Base-by-base conservation (phyloP, 2,797 vertebrate species). In the Silurus lanzhouensis region DNA sequence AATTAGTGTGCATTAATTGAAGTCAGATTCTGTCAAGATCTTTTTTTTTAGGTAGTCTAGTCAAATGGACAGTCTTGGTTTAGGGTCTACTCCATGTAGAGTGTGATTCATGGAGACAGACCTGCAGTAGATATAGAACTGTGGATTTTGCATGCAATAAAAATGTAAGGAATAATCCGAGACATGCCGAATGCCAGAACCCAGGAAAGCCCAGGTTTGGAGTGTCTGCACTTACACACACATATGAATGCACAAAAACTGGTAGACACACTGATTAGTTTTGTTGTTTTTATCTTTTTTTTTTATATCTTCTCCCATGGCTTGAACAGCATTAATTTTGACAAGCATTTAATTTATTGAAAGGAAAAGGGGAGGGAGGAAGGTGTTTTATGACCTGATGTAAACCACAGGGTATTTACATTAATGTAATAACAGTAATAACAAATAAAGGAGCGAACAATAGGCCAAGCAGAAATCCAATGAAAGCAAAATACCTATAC, bases 101-200 rank as follows among this genome's bases (percentile, higher is more conserved):
- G 74, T 85, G 81, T 94, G 94, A 95, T 94, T 93, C 94, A 94
- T 94, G 92, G 92, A 90, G 91, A 91, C 91, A 93, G 88, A 94
- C 93, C 92, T 91, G 61, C 84, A 87, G 91, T 89, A 92, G 92
- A 92, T 91, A 92, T 92, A 95, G 87, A 90, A 91, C 93, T 91
- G 75, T 89, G 89, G 91, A 92, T 93, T 94, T 93, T 94, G 6
- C 92, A 91, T 94, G 93, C 93, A 94, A 95, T 95, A 93, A 95
- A 95, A 95, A 95, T 94, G 95, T 94, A 93, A 92, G 92, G 92
- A 89, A 91, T 94, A 95, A 95, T 95, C 94, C 92, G 17, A 90
- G 91, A 88, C 90, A 92, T 92, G 93, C 91, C 92, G 92, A 94
- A 94, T 94, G 93, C 93, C 94, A 94, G 95, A 95, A 95, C 93